Evolutionary conservation across 92 coral and sea anemone species (phyloP).

Genomic region (Zoanthus sansibaricus): DNA sequence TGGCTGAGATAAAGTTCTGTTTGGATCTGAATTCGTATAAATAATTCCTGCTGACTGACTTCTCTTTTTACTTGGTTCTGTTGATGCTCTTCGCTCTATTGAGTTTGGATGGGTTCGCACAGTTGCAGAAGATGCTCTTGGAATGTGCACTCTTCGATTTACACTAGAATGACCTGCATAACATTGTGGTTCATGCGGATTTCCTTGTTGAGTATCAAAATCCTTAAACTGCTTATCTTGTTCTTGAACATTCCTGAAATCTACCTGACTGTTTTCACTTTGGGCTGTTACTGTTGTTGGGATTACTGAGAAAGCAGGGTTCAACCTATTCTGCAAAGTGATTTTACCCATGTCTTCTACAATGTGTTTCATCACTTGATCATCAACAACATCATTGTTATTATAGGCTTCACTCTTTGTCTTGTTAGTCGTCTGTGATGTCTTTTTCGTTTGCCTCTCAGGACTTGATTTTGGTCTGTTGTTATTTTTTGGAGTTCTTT

Average conservation of each 20-base stretch:
- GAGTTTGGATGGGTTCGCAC: not conserved
- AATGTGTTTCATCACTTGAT: constrained; percentile 75
- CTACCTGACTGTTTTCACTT: not conserved
- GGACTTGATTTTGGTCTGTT: not conserved
- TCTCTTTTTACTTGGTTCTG: constrained; percentile 1
- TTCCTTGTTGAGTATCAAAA: not conserved
- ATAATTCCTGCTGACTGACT: constrained; percentile 13
- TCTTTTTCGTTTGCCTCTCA: constrained; percentile 6
- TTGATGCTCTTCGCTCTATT: not conserved
- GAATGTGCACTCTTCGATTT: constrained; percentile 35
- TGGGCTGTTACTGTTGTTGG: not conserved
- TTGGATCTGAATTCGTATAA: not conserved
- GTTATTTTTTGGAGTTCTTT: not conserved
- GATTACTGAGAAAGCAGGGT: constrained; percentile 66
- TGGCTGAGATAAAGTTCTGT: not conserved
- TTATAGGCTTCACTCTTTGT: not conserved
- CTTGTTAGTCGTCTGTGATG: not conserved
- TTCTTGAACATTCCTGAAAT: not conserved
- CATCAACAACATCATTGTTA: constrained; percentile 43
- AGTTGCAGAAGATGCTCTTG: not conserved
- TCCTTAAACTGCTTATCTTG: not conserved
- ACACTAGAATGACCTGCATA: not conserved
- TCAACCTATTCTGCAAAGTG: constrained; percentile 67
- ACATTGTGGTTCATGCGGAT: not conserved
- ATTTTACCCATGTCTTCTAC: constrained; percentile 82